Base-by-base conservation (phyloP, 1,140 invertebrate species). In the Drosophila lini region DNA sequence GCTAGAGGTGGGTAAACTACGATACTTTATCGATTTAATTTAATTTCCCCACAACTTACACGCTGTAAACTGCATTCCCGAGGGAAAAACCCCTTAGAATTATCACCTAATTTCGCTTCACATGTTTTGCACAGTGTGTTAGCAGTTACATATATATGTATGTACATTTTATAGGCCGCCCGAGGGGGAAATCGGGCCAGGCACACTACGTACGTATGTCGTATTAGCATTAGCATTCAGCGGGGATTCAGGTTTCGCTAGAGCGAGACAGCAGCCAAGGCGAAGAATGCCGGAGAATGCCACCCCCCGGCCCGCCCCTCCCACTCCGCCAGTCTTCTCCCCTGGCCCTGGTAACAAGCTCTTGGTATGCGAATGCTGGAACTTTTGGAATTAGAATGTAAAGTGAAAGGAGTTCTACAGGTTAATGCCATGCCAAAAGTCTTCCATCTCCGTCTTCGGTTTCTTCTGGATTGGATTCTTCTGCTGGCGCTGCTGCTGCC, bases 381-480 rank as follows among this genome's bases (percentile, higher is more conserved):
- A 88, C 78, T 81, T 78, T 82, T 82, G 79, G 82, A 88, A 86
- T 86, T 86, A 86, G 82, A 86, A 86, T 86, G 82, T 86, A 86
- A 86, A 86, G 82, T 86, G 82, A 86, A 86, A 86, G 82, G 82
- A 86, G 82, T 86, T 86, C 83, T 88, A 73, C 82, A 82, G 82
- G 82, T 86, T 86, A 85, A 85, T 75, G 75, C 69, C 74, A 88
- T 68, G 78, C 78, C 68, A 78, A 75, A 71, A 71, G 55, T 58
- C 42, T 56, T 31, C 50, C 41, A 32, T 25, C 52, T 44, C 61
- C 64, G 40, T 47, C 67, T 70, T 44, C 36, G 19, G 64, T 41
- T 42, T 52, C 64, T 55, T 55, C 59, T 36, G 47, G 28, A 16
- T 53, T 22, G 31, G 15, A 34, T 55, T 61, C 59, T 61, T 61